These are phyloP conservation scores for Gymnodraco acuticeps DNA, from an alignment of 2,797 vertebrate genomes.

Conservation along the genomic window DNA sequence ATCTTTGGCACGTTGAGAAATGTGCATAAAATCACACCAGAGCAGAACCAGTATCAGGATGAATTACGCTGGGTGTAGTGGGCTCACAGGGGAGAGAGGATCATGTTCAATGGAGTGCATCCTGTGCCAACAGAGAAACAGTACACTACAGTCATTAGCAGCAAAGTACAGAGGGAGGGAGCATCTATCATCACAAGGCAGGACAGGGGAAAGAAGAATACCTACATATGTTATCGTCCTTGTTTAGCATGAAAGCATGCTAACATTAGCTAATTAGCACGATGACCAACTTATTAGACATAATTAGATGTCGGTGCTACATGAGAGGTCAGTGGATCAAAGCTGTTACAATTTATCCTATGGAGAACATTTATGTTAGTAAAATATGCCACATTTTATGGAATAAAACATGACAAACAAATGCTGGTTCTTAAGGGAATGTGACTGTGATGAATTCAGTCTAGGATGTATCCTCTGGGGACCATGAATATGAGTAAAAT, in stretches of 20 bases:
- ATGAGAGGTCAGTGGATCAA: neutral
- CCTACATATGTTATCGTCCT: neutral
- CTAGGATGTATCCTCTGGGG: neutral
- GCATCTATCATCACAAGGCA: conserved; percentile 9
- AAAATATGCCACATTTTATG: neutral
- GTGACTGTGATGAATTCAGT: neutral
- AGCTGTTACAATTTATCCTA: neutral
- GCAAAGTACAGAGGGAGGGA: conserved; percentile 23
- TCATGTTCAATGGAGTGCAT: conserved; percentile 53
- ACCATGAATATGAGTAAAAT: neutral
- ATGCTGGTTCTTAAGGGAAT: neutral
- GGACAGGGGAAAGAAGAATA: conserved; percentile 1
- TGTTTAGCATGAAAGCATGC: neutral
- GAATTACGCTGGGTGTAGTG: conserved; percentile 50
- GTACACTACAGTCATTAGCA: conserved; percentile 56
- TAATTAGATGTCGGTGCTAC: neutral
- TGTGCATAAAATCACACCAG: conserved; percentile 46
- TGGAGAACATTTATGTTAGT: neutral
- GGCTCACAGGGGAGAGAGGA: conserved; percentile 50
- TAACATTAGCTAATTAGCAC: neutral
- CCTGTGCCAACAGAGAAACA: conserved; percentile 51
- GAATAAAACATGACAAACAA: neutral
- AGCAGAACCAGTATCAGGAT: conserved; percentile 50
- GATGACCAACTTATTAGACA: neutral
- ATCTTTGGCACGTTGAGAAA: conserved; percentile 40